These are phyloP conservation scores for Tursiops truncatus DNA, from an alignment of 2,113 vertebrate species.

Conservation along the genomic window DNA sequence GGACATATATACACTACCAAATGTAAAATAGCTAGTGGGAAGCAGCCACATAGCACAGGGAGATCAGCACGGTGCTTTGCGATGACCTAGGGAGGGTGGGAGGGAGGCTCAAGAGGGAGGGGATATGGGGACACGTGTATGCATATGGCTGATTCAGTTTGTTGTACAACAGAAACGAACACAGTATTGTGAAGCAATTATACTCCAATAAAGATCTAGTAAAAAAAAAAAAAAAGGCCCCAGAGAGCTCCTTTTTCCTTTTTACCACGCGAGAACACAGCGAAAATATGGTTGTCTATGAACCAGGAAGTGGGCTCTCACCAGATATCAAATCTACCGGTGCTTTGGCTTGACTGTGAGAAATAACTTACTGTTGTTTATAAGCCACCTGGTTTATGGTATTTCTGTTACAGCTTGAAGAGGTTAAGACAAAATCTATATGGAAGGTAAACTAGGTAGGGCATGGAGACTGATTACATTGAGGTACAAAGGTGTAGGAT, in stretches of 20 bases:
- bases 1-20: no score
- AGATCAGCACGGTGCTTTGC: no score
- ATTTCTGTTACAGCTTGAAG: neutral
- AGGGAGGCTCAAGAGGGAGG: no score
- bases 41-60: no score
- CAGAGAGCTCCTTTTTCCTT: neutral
- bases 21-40: no score
- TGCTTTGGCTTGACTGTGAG: neutral
- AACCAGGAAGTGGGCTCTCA: neutral
- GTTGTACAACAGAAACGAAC: no score
- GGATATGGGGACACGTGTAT: no score
- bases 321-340: neutral
- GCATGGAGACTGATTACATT: neutral
- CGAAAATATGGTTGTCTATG: rapidly evolving
- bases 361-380: neutral
- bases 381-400: neutral
- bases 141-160: no score
- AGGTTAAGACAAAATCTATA: neutral
- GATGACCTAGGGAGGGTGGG: no score
- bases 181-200: no score
- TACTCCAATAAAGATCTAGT: no score
- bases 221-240: no score
- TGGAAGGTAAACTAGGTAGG: neutral
- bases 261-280: neutral
- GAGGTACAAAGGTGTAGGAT: neutral